Conservation (phyloP, 2,888 invertebrate genomes). For the Protonemura montana region DNA sequence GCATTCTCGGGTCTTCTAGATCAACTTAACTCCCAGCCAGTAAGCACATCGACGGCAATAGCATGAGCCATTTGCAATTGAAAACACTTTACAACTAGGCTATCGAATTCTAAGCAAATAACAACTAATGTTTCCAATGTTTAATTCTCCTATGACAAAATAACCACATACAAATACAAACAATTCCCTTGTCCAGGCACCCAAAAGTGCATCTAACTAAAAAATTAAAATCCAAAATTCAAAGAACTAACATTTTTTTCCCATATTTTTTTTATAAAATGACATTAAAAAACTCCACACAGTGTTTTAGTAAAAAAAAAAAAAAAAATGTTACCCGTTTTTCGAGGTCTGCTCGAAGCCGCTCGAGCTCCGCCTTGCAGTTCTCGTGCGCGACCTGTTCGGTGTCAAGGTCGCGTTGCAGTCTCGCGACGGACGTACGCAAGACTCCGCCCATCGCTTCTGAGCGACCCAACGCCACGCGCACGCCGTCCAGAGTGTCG, state of each 20-base stretch:
- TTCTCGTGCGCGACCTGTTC: constrained; percentile 49
- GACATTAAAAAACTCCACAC: not conserved
- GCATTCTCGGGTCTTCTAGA: too few species aligned
- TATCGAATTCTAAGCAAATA: too few species aligned
- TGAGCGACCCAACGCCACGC: constrained; percentile 48
- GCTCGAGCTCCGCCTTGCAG: constrained; percentile 45
- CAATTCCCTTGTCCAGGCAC: constrained; percentile 15
- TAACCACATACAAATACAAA: constrained; percentile 48
- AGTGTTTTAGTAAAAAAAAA: constrained; percentile 47
- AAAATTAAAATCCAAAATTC: too few species aligned
- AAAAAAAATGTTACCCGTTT: constrained; percentile 48
- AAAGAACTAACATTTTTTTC: constrained; percentile 30
- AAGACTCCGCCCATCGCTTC: constrained; percentile 48
- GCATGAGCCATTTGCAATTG: too few species aligned
- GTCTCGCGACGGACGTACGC: constrained; percentile 42
- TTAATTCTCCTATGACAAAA: too few species aligned
- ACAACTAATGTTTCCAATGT: too few species aligned
- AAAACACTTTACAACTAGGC: too few species aligned
- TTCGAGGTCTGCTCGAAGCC: constrained; percentile 47
- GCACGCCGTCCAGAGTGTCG: constrained; percentile 48
- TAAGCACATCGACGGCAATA: too few species aligned
- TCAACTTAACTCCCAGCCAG: too few species aligned
- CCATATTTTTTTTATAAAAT: not conserved
- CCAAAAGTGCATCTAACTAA: too few species aligned
- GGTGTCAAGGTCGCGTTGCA: constrained; percentile 49